These are phyloP conservation scores for Squalus acanthias DNA, from an alignment of 2,797 vertebrate species.

Conservation along the genomic window DNA sequence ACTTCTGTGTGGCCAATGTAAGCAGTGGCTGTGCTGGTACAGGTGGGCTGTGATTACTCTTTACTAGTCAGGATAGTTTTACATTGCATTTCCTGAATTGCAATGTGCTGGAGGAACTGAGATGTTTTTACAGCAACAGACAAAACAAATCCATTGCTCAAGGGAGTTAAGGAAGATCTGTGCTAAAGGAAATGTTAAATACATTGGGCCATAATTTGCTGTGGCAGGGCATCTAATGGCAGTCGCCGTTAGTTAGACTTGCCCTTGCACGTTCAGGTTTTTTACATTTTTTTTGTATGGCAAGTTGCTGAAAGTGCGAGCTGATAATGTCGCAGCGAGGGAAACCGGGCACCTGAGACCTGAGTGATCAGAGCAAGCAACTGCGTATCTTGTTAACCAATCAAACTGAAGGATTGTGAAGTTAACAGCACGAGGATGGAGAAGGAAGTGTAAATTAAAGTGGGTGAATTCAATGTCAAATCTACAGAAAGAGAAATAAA, in stretches of 20 bases:
- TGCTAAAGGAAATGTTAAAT: conserved; percentile 21
- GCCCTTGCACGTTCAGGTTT: too few species aligned
- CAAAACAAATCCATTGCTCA: conserved; percentile 20
- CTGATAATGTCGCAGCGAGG: not conserved
- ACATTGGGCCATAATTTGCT: not conserved
- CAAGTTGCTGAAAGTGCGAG: not conserved
- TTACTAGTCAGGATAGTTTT: not conserved
- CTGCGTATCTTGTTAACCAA: not conserved
- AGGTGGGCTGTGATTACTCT: conserved; percentile 13
- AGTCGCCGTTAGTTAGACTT: not conserved
- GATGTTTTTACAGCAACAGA: conserved; percentile 31
- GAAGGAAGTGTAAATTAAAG: not conserved
- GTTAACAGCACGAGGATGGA: not conserved
- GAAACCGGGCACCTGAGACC: too few species aligned
- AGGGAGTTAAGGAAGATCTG: not conserved
- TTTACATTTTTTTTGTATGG: not conserved
- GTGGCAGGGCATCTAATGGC: not conserved
- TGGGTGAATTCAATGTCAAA: not conserved
- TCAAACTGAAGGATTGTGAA: not conserved
- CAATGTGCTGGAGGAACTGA: conserved; percentile 8
- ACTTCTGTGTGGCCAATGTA: conserved; percentile 28
- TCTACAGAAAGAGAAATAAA: not conserved
- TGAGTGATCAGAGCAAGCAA: not conserved
- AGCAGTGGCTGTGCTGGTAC: conserved; percentile 29
- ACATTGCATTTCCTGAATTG: conserved; percentile 30